Evolutionary conservation across 2,113 vertebrate genomes (phyloP).

Genomic region (Benitochromis conjunctus): DNA sequence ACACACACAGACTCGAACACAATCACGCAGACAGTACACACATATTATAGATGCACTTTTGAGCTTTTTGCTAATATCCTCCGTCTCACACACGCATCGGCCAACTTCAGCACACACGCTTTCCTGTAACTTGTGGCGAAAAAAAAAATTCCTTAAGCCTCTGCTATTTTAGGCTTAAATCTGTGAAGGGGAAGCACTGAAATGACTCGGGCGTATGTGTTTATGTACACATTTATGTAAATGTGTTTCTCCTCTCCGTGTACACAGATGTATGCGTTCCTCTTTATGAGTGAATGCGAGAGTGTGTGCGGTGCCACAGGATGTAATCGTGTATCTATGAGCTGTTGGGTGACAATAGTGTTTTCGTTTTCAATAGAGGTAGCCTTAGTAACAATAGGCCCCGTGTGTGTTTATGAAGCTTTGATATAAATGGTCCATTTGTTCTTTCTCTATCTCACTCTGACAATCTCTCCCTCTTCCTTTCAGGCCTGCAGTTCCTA

Average conservation of each 20-base stretch:
- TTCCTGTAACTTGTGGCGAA: conserved; percentile 6
- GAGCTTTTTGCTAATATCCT: conserved; percentile 42
- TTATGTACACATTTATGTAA: conserved; percentile 8
- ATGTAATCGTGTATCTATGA: conserved; percentile 11
- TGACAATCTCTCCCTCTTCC: neutral
- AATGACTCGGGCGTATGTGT: neutral
- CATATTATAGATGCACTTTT: conserved; percentile 29
- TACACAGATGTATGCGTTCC: neutral
- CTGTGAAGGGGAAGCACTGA: neutral
- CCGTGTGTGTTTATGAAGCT: conserved; percentile 46
- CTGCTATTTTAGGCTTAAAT: conserved; percentile 25
- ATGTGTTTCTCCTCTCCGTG: neutral
- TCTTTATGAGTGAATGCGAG: neutral
- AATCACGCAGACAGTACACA: conserved; percentile 14
- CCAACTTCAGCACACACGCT: conserved; percentile 9
- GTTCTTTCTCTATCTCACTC: conserved; percentile 35
- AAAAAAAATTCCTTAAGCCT: neutral
- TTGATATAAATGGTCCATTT: conserved; percentile 63
- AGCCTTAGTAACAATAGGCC: conserved; percentile 20
- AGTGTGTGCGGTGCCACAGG: neutral
- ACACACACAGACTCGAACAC: conserved; percentile 4
- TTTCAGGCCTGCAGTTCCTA: conserved; percentile 40
- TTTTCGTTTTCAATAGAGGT: neutral
- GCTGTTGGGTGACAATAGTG: neutral
- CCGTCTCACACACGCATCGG: conserved; percentile 10